These are phyloP conservation scores for Pimpla rufipes DNA, from an alignment of 2,888 invertebrate species.

Conservation along the genomic window DNA sequence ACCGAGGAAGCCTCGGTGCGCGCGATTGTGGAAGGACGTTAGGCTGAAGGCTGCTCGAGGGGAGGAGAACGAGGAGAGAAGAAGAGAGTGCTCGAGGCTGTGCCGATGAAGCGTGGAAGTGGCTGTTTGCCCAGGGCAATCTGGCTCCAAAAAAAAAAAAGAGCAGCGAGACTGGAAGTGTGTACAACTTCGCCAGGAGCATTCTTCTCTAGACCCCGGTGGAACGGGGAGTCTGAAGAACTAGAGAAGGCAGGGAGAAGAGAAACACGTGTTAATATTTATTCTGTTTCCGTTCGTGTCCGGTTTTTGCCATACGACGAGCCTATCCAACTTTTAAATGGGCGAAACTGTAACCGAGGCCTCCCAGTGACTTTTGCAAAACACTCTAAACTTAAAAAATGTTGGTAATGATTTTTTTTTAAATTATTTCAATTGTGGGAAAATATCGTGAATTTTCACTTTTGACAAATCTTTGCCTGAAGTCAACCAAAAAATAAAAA, in stretches of 20 bases:
- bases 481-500: too few relatives aligned
- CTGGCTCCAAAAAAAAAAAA: constrained; percentile 47
- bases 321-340: constrained; percentile 39
- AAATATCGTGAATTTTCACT: too few relatives aligned
- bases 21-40: background rate
- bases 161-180: constrained; percentile 21
- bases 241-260: constrained; percentile 1
- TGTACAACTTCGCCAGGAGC: constrained; percentile 37
- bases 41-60: constrained; percentile 3
- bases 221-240: background rate
- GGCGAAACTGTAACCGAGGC: background rate
- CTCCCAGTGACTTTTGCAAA: background rate
- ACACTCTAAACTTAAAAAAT: background rate
- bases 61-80: background rate
- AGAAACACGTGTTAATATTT: constrained; percentile 62
- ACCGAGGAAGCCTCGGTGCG: too few relatives aligned
- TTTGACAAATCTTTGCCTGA: too few relatives aligned
- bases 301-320: constrained; percentile 37
- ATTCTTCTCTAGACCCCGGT: constrained; percentile 13
- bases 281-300: constrained; percentile 52
- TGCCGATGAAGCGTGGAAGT: constrained; percentile 42
- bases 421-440: background rate
- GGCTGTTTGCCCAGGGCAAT: constrained; percentile 53
- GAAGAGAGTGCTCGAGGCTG: constrained; percentile 36
- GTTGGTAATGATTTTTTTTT: background rate